phyloP scores from a whole-genome alignment of 2,113 vertebrate genomes.

The Oncorhynchus kisutch region DNA sequence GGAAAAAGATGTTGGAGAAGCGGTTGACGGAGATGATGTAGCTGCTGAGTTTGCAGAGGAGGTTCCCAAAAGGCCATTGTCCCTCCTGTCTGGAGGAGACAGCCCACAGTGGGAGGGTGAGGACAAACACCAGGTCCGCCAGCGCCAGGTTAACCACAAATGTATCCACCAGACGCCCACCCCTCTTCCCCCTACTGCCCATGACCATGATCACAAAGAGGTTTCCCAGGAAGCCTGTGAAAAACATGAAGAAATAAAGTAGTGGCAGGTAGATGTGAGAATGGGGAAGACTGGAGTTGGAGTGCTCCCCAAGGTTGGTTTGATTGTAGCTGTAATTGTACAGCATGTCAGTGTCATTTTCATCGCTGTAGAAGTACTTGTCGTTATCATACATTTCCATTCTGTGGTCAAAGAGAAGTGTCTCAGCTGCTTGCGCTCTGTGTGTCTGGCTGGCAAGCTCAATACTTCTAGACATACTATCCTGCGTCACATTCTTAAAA shows the following conservation, averaged over 20 bases:
- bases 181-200: conserved; percentile 40
- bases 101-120: conserved; percentile 84
- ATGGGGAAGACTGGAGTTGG: conserved; percentile 39
- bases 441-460: conserved; percentile 21
- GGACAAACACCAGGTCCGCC: conserved; percentile 81
- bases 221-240: conserved; percentile 79
- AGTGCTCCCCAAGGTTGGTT: accelerated
- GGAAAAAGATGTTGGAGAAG: conserved; percentile 85
- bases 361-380: not conserved
- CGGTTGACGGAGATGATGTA: conserved; percentile 80
- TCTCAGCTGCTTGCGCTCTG: conserved; percentile 25
- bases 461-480: conserved; percentile 13
- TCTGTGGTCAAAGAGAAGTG: conserved; percentile 13
- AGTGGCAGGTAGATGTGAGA: conserved; percentile 69
- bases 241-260: conserved; percentile 79
- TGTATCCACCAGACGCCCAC: conserved; percentile 79
- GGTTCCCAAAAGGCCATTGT: conserved; percentile 76
- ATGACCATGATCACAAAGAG: conserved; percentile 79
- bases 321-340: no score
- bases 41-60: conserved; percentile 83
- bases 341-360: not conserved
- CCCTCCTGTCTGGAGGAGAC: conserved; percentile 52
- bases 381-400: conserved; percentile 29
- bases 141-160: conserved; percentile 83
- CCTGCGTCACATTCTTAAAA: conserved; percentile 36